Percentiles rank a stretch among this genome's conserved stretches.
phyloP scores from a whole-genome alignment of 2,797 vertebrate species.

The Hylomyscus alleni region DNA sequence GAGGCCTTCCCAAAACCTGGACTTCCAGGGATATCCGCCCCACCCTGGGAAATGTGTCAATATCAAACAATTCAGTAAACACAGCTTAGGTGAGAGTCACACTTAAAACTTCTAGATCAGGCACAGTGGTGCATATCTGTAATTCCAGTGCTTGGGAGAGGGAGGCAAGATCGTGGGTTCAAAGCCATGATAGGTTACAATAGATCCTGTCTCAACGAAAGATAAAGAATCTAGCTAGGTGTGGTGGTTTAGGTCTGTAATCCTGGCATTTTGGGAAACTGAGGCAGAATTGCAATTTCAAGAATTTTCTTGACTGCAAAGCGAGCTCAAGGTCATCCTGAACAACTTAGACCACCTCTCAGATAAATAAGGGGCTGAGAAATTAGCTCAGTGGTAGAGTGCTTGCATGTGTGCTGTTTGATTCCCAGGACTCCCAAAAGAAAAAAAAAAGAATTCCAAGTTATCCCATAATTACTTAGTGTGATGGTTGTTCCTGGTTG shows the following conservation, averaged over 20 bases:
- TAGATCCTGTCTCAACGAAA: background rate
- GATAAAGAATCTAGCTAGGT: background rate
- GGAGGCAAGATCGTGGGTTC: background rate
- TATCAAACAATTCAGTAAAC: conserved; percentile 15
- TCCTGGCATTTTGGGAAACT: background rate
- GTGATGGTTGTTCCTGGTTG: background rate
- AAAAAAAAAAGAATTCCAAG: background rate
- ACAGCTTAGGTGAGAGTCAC: background rate
- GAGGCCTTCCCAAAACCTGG: background rate
- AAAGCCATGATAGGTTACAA: background rate
- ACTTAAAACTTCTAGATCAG: background rate
- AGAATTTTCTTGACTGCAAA: background rate
- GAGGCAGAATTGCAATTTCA: background rate
- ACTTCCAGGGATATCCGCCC: background rate
- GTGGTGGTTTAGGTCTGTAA: background rate
- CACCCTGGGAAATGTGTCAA: background rate
- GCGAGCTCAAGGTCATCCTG: background rate
- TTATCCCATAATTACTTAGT: background rate
- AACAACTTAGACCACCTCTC: background rate
- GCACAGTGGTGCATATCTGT: background rate
- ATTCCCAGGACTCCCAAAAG: background rate
- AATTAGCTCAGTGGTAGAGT: background rate
- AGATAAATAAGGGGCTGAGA: background rate
- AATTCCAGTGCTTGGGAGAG: background rate
- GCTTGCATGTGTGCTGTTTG: too few relatives aligned